phyloP scores from a whole-genome alignment of 2,797 vertebrate species.

The Apodemus agrarius region DNA sequence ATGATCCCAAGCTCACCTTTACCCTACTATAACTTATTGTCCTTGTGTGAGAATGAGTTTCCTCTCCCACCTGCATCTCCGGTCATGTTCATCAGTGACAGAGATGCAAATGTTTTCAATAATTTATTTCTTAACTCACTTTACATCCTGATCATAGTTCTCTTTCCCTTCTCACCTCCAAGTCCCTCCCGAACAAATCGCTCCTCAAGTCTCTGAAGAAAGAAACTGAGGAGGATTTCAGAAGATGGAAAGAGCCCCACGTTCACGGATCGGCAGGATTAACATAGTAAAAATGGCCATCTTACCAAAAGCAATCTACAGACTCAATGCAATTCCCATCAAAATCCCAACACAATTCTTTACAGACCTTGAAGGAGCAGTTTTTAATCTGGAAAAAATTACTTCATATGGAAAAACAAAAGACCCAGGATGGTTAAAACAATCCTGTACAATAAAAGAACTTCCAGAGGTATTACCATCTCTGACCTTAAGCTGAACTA shows the following conservation, averaged over 20 bases:
- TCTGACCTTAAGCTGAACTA: not conserved
- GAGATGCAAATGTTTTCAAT: too few species aligned
- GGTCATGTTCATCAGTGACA: slow-evolving; percentile 1
- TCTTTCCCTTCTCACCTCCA: too few species aligned
- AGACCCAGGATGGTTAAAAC: not conserved
- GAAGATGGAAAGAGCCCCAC: not conserved
- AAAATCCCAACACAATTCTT: not conserved
- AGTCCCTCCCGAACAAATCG: too few species aligned
- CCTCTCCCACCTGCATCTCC: not conserved
- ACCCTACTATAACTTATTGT: not conserved
- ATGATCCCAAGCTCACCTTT: not conserved
- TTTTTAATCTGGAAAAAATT: not conserved
- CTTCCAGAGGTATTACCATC: not conserved
- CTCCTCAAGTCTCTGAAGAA: too few species aligned
- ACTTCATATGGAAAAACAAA: not conserved
- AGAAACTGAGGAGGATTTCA: too few species aligned
- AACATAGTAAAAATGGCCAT: not conserved
- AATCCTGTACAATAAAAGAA: not conserved
- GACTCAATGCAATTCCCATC: not conserved
- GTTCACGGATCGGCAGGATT: not conserved
- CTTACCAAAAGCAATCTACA: not conserved
- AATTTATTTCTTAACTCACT: too few species aligned
- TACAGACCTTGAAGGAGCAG: not conserved
- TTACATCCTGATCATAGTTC: too few species aligned
- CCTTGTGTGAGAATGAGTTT: slow-evolving; percentile 25